Base-by-base conservation (phyloP, 2,888 invertebrate genomes). In the Tetragonula carbonaria region DNA sequence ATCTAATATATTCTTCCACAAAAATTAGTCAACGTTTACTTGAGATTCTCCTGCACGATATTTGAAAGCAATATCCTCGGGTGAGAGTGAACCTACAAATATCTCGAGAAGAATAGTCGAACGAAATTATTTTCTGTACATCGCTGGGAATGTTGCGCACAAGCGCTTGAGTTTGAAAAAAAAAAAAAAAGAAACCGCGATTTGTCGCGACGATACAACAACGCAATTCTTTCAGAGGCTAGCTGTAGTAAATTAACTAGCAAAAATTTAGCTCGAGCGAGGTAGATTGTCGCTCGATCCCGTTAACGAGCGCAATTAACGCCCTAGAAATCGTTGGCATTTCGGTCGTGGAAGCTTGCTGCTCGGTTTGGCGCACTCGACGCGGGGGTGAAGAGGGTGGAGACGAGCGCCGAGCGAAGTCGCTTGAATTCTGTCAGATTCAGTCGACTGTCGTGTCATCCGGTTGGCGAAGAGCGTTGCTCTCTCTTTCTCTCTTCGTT, bases 351-450 rank as follows among this genome's bases (percentile, higher is more conserved):
- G 68, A 21, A 50, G 68, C 28, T 11, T 4, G 80, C 63, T 62
- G 80, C 66, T 72, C 81, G 57, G 66, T 33, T 45, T 14, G 66
- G 16, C 33, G 28, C 73, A 4, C 28, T 67, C 51, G 55, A 62
- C 23, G 13, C n/a, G 8, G 3, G 55, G n/a, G n/a, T n/a, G 50
- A 51, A 51, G 57, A 38, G 38, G 38, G 38, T 33, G 45, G 45
- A 11, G 33, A 33, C 33, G 33, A 33, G 33, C 33, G 33, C 33
- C 33, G 33, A 1, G 45, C 45, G 8, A 38, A 74, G 57, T n/a
- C 59, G 65, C 75, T 68, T 85, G 85, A 85, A 80, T 80, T 77
- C 85, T 80, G 85, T 85, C 86, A 85, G 80, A 77, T 66, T 74
- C 86, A 85, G 76, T 38, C 72, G 78, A 38, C 33, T 18, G 73